Evolutionary conservation across 2,113 vertebrate species (phyloP), one percentile per base, ranked within the genome.

Genomic region (Alligator mississippiensis): DNA sequence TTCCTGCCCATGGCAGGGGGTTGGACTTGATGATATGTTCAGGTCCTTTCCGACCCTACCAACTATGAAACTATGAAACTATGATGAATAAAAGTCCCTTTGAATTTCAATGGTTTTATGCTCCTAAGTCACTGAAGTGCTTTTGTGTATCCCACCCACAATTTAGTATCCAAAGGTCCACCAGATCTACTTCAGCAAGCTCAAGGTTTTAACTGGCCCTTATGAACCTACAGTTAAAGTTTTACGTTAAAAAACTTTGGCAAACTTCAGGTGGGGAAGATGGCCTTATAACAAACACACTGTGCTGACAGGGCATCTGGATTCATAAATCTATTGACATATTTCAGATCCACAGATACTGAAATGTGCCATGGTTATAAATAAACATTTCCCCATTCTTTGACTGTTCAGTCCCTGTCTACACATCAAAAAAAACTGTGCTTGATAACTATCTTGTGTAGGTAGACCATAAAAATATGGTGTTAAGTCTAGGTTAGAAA

Each of bases 201-300:
- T 47, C 16, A 1, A 0, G 18, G 25, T 16, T 34, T 68, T 83
- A 47, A 55, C 4, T 57, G 62, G 60, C 9, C 1, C 0, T 1
- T 47, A 76, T 25, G 11, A 68, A 66, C 6, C n/a, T 77, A 47
- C 82, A 87, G 77, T 47, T 47, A 47, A 47, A 47, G 47, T 47
- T 47, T 47, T 47, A 47, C 8, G 6, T 47, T 47, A 47, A 47
- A 47, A 47, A 47, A 47, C 86, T 70, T 76, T 0, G 0, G 34
- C 92, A 87, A 74, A 64, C 83, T 66, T 89, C 60, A 0, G 0
- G 80, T 47, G 11, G 27, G 38, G 84, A 55, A 9, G 25, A 54
- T 5, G 4, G 58, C 72, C 81, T 77, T 25, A n/a, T 57, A 75
- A 25, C 2, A 54, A 47, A 27, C 90, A 9, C 27, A 11, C 34